Base-by-base conservation (phyloP, 2,888 invertebrate species). In the Drosophila formosana region DNA sequence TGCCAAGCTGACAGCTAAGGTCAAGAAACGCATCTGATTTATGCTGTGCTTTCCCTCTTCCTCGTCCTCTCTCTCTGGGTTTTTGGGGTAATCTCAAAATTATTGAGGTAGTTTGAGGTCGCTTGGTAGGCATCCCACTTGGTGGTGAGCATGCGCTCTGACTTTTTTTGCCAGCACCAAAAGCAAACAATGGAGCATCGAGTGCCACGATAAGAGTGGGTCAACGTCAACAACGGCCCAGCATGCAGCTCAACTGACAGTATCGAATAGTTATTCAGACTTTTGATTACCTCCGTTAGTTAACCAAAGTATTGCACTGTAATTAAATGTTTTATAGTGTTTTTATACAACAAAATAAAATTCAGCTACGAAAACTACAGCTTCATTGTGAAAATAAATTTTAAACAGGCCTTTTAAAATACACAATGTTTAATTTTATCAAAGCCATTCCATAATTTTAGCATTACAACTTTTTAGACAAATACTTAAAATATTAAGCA, bases 101-200 rank as follows among this genome's bases (percentile, higher is more conserved):
- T 56, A 86, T 86, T 82, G 86, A 80, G 82, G 81, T 72, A 73
- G 78, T 81, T 74, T 75, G 82, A 61, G 82, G 70, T 52, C 34
- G 56, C 46, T 60, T 57, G 49, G 61, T 41, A 53, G 57, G 72
- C 72, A 55, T 39, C 7, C 58, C 11, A 28, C 47, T 60, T 53
- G 65, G 56, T 76, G 76, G 78, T 76, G 76, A 78, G 77, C 72
- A 77, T 77, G 78, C 78, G 77, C 77, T 7, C 1, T 28, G 11
- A 13, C 52, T 30, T 52, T 7, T 13, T 13, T n/a, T 11, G 34
- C 11, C 62, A 56, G 45, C 28, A 18, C n/a, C 18, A 18, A 46
- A 46, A 25, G 69, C 70, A 71, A 66, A 66, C 75, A 75, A 75
- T 71, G 56, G 43, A 62, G 37, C 57, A 62, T 7, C 50, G 37